These are phyloP conservation scores for Bombus impatiens DNA, from an alignment of 1,140 invertebrate species.

Conservation along the genomic window DNA sequence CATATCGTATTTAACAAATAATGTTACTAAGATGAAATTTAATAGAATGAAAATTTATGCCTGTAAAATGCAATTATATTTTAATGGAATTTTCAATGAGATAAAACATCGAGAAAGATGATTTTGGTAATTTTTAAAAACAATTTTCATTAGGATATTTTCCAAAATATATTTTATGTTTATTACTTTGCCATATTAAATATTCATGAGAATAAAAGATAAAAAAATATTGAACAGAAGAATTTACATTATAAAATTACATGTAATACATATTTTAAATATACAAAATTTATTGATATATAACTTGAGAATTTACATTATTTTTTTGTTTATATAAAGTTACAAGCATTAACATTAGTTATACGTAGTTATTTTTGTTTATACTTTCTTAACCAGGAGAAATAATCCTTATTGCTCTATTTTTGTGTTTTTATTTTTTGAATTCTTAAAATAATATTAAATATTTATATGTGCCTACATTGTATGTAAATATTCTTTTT, in stretches of 20 bases:
- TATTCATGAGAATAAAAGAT: neutral
- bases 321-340: neutral
- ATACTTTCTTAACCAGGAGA: neutral
- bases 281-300: neutral
- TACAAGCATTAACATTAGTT: neutral
- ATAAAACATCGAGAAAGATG: too few relatives aligned
- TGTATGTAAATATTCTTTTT: neutral
- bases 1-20: too few relatives aligned
- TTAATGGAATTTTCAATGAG: neutral
- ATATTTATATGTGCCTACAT: neutral
- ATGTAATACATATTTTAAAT: neutral
- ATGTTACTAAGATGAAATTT: too few relatives aligned
- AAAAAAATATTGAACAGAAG: neutral
- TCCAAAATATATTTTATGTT: neutral
- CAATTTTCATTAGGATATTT: neutral
- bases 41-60: too few relatives aligned
- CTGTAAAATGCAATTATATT: neutral
- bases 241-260: neutral
- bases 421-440: neutral
- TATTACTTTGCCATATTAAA: neutral
- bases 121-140: neutral
- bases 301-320: neutral
- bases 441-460: conserved; percentile 4
- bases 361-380: neutral
- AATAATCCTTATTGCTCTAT: neutral